Percentiles rank a stretch among this genome's conserved stretches.
phyloP scores from a whole-genome alignment of 2,797 vertebrate species.

The Cheirogaleus major region DNA sequence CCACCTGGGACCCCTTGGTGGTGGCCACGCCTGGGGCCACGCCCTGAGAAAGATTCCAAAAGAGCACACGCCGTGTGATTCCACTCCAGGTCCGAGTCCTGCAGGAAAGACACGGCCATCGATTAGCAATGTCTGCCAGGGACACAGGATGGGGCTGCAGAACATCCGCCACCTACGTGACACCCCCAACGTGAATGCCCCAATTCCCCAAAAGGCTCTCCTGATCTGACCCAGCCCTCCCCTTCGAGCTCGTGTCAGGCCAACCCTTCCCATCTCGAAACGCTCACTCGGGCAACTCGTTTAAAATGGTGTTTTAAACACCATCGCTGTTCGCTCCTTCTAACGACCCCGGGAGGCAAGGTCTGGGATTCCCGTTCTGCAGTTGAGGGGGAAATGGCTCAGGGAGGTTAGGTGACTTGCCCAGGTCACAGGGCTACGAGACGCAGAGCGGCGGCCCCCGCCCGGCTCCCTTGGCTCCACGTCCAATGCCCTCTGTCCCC shows the following conservation, averaged over 20 bases:
- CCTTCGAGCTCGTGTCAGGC: neutral
- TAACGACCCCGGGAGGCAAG: neutral
- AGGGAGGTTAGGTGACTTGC: neutral
- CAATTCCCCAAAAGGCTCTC: neutral
- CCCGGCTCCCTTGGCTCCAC: neutral
- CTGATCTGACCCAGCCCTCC: too few species aligned
- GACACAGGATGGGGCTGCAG: neutral
- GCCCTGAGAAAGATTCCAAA: neutral
- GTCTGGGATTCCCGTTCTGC: neutral
- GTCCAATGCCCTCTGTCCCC: rapidly evolving
- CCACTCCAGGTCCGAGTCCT: too few species aligned
- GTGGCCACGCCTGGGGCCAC: neutral
- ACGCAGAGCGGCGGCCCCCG: neutral
- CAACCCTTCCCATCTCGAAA: neutral
- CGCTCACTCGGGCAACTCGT: rapidly evolving
- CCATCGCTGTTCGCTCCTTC: too few species aligned
- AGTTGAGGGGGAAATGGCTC: neutral
- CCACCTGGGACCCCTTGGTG: rapidly evolving
- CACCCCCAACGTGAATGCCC: rapidly evolving
- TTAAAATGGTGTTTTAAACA: neutral
- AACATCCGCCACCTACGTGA: neutral
- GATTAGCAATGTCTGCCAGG: neutral
- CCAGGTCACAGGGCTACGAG: neutral
- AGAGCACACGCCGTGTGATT: neutral
- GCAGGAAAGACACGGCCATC: neutral